These are phyloP conservation scores for Pseudobourletiella spinata DNA, from an alignment of 1,140 invertebrate genomes.

Conservation along the genomic window DNA sequence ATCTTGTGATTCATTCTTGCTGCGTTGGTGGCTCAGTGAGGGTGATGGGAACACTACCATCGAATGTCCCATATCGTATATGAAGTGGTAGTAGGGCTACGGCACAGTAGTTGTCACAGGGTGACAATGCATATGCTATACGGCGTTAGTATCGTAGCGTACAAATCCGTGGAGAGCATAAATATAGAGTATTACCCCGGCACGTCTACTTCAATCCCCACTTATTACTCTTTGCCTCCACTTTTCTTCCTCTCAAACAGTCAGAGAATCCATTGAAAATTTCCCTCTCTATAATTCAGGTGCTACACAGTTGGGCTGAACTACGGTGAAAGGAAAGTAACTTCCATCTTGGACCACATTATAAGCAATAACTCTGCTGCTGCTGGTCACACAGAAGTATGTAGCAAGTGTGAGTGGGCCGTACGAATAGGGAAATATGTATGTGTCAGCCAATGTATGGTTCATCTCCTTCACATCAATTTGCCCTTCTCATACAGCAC, in stretches of 20 bases:
- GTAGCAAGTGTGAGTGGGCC: too few relatives aligned
- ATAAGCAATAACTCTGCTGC: too few relatives aligned
- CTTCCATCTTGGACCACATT: too few relatives aligned
- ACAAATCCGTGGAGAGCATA: not conserved
- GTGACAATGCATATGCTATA: too few relatives aligned
- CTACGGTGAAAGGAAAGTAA: too few relatives aligned
- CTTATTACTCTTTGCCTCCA: not conserved
- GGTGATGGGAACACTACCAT: conserved; percentile 1
- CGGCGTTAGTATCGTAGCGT: not conserved
- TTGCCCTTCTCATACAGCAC: too few relatives aligned
- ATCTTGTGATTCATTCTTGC: conserved; percentile 31
- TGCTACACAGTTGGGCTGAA: not conserved
- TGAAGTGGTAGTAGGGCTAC: not conserved
- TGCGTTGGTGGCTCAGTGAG: conserved; percentile 18
- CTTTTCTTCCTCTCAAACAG: not conserved
- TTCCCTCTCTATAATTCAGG: not conserved
- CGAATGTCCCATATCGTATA: not conserved
- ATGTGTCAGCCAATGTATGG: too few relatives aligned
- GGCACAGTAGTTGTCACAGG: too few relatives aligned
- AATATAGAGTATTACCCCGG: not conserved
- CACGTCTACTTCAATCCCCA: too few relatives aligned
- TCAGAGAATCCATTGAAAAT: not conserved
- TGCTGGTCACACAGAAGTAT: too few relatives aligned
- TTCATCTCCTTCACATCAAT: too few relatives aligned
- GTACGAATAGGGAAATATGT: too few relatives aligned